Evolutionary conservation across 1,140 invertebrate species (phyloP).

Genomic region (Ruditapes philippinarum): DNA sequence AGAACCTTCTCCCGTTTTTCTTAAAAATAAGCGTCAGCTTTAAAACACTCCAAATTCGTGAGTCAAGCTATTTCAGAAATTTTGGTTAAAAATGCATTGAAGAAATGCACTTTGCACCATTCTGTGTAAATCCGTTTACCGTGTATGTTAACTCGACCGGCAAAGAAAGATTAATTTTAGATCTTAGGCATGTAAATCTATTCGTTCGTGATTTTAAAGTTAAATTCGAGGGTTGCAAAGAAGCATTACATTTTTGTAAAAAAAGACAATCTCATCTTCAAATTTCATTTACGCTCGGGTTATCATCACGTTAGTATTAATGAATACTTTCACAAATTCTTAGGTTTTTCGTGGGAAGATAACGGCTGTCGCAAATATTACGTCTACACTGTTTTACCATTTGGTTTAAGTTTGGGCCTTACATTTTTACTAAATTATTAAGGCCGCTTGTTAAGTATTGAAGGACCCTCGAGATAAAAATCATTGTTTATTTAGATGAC

Average conservation of each 20-base stretch:
- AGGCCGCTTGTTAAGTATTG: constrained; percentile 8
- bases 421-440: background rate
- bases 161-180: too few relatives aligned
- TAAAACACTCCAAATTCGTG: constrained; percentile 16
- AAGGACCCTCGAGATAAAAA: background rate
- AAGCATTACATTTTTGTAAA: constrained; percentile 14
- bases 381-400: background rate
- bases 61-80: background rate
- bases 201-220: background rate
- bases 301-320: constrained; percentile 19
- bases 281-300: background rate
- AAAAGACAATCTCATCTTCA: background rate
- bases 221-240: constrained; percentile 27
- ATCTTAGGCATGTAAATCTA: constrained; percentile 14
- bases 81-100: background rate
- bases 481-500: constrained; percentile 4
- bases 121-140: background rate
- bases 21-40: too few relatives aligned
- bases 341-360: too few relatives aligned
- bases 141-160: background rate
- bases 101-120: background rate
- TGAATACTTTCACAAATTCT: constrained; percentile 2
- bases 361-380: too few relatives aligned
- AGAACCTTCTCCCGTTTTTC: background rate
- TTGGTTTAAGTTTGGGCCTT: background rate